Evolutionary conservation across 2,797 vertebrate species (phyloP).

Genomic region (Sebastes kiyomatsui): DNA sequence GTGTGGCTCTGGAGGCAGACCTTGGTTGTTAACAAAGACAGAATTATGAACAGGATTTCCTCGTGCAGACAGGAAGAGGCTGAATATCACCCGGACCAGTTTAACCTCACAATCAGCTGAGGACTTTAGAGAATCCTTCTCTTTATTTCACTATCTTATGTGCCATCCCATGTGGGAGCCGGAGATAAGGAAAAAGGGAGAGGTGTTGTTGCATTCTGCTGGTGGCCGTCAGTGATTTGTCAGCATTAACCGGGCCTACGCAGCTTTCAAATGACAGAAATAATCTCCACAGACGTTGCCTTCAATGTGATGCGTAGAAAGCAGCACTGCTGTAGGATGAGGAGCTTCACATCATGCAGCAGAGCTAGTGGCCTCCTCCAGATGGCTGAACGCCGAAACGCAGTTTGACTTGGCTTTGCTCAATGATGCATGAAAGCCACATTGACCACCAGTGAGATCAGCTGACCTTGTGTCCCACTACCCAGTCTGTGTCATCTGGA

Average conservation of each 20-base stretch:
- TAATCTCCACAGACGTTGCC: neutral
- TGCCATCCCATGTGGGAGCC: neutral
- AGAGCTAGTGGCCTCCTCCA: conserved; percentile 54
- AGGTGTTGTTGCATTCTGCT: accelerated
- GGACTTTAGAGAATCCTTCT: conserved; percentile 23
- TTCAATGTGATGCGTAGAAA: neutral
- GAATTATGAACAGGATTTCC: conserved; percentile 56
- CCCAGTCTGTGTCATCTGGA: conserved; percentile 37
- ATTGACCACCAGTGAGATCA: conserved; percentile 72
- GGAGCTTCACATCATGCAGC: conserved; percentile 11
- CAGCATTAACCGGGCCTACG: neutral
- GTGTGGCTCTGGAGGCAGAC: conserved; percentile 6
- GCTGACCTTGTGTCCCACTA: conserved; percentile 64
- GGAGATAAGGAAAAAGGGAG: conserved; percentile 26
- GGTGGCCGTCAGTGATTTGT: conserved; percentile 11
- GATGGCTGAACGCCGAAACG: conserved; percentile 66
- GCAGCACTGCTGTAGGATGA: conserved; percentile 5
- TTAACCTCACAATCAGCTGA: conserved; percentile 59
- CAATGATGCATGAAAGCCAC: conserved; percentile 73
- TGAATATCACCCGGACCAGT: conserved; percentile 44
- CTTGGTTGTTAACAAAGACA: conserved; percentile 42
- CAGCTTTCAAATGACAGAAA: conserved; percentile 2
- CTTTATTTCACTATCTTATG: conserved; percentile 13
- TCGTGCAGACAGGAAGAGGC: conserved; percentile 21
- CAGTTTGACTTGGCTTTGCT: conserved; percentile 73